Evolutionary conservation across 1,140 invertebrate species (phyloP).

Genomic region (Diachasmimorpha longicaudata): DNA sequence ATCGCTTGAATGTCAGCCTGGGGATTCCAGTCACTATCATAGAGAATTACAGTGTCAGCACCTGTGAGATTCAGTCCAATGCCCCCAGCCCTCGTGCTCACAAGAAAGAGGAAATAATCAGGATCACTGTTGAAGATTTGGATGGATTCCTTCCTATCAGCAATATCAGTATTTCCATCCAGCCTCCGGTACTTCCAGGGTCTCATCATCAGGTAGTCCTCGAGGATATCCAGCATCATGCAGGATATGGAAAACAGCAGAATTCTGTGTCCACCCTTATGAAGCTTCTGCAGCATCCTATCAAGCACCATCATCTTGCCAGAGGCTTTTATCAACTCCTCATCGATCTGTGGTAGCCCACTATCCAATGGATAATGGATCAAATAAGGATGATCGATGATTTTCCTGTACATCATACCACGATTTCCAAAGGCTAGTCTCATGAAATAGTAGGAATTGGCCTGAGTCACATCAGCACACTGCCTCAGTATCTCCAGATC

Average conservation of each 20-base stretch:
- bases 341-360: slow-evolving; percentile 54
- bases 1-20: slow-evolving; percentile 80
- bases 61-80: slow-evolving; percentile 77
- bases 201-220: slow-evolving; percentile 70
- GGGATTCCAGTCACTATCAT: slow-evolving; percentile 80
- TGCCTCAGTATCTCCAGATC: too few relatives aligned
- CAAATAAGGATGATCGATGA: slow-evolving; percentile 78
- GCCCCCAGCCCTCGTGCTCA: slow-evolving; percentile 71
- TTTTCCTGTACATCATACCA: slow-evolving; percentile 68
- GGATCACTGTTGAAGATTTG: slow-evolving; percentile 64
- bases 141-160: slow-evolving; percentile 57
- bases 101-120: slow-evolving; percentile 66
- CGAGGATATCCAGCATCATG: slow-evolving; percentile 72
- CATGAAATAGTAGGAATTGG: slow-evolving; percentile 36
- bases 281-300: slow-evolving; percentile 69
- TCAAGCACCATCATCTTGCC: slow-evolving; percentile 78
- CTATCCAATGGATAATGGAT: slow-evolving; percentile 60
- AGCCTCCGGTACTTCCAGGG: slow-evolving; percentile 68
- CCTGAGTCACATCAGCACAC: slow-evolving; percentile 24
- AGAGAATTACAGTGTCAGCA: slow-evolving; percentile 82
- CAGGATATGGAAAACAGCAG: slow-evolving; percentile 77
- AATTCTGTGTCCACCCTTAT: slow-evolving; percentile 70
- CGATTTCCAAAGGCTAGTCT: slow-evolving; percentile 7
- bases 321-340: slow-evolving; percentile 66
- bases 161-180: slow-evolving; percentile 66